phyloP scores from a whole-genome alignment of 2,797 vertebrate genomes.

The Phalanger gymnotis region DNA sequence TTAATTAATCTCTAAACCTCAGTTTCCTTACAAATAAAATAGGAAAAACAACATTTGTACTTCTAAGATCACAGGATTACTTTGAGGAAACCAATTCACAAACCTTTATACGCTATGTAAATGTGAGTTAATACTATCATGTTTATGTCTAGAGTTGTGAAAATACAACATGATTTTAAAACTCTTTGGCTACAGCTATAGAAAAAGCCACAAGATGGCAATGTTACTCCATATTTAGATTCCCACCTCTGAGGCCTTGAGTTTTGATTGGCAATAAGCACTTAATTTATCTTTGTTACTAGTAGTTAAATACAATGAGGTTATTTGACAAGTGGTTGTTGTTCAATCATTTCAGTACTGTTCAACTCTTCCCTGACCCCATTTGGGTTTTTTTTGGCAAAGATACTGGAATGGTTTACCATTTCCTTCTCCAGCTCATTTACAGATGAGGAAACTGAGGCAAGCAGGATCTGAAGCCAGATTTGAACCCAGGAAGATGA shows the following conservation, averaged over 20 bases:
- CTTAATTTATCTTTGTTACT: background rate
- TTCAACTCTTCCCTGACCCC: background rate
- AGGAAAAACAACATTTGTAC: background rate
- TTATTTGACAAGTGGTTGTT: background rate
- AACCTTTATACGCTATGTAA: background rate
- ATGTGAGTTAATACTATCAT: background rate
- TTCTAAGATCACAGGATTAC: background rate
- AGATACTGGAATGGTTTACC: background rate
- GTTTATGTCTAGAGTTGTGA: background rate
- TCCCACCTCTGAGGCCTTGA: background rate
- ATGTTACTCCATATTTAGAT: background rate
- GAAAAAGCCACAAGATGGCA: background rate
- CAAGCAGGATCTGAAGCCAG: background rate
- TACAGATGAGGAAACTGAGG: background rate
- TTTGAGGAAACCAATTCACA: background rate
- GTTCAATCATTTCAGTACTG: background rate
- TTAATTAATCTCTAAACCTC: background rate
- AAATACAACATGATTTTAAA: constrained; percentile 18
- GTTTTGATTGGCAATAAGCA: background rate
- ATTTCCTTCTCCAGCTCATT: background rate
- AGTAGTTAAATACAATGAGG: background rate
- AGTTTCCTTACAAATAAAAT: background rate
- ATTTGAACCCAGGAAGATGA: background rate
- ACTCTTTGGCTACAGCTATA: background rate
- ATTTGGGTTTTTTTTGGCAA: background rate